Evolutionary conservation across 2,797 vertebrate species (phyloP), one percentile per base, ranked within the genome.

Genomic region (Sorex maritimensis): DNA sequence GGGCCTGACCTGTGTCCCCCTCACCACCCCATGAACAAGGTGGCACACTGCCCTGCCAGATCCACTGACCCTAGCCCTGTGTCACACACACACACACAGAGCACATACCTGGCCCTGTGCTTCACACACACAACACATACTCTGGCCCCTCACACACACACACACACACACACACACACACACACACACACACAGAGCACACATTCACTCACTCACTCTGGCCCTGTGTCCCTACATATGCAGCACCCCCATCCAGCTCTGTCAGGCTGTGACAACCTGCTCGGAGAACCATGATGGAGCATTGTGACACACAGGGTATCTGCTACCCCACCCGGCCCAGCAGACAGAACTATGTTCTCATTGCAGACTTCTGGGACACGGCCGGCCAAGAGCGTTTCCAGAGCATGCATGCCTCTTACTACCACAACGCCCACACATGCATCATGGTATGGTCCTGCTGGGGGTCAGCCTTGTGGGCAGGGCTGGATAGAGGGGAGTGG

Each of bases 361-460:
- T 97, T 95, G 81, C 98, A 99, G 99, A 99, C 97, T 99, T 99
- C 96, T 99, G 99, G 99, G 99, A 99, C 97, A 99, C 99, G 0
- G 99, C 99, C 0, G 99, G 99, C 68, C 99, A 99, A 97, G 99
- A 99, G 94, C 98, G 99, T 63, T 99, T 99, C 98, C 99, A 98
- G 98, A 99, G 98, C 98, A 99, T 99, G 99, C 99, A 99, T 11
- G 98, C 99, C 0, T 99, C 99, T 58, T 99, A 99, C 96, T 99
- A 99, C 97, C 98, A 99, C 97, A 99, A 99, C 98, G 99, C 99
- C 82, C 99, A 99, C 0, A 99, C 99, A 11, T 99, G 99, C 97
- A 98, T 99, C 98, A 99, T 99, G 99, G 99, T 99, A 98, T 97
- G 98, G 89, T 6, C 28, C 38, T 26, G 14, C 8, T 52, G 0